Evolutionary conservation across 2,797 vertebrate genomes (phyloP).

Genomic region (Apogon talboti): DNA sequence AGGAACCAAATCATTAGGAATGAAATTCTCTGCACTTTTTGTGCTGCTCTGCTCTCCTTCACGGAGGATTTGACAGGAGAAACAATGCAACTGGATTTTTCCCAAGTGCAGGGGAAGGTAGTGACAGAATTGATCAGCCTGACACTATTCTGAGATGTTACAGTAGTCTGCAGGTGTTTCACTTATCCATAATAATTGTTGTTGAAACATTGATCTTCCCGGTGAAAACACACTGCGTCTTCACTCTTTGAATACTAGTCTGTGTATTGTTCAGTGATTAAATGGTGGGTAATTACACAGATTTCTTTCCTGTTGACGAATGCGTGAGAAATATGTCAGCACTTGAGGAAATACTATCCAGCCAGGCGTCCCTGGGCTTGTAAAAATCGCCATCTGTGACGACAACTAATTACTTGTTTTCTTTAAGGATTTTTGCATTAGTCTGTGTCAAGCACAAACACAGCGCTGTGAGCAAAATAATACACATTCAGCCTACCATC

Average conservation of each 20-base stretch:
- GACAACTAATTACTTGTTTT: slow-evolving; percentile 57
- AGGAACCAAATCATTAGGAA: slow-evolving; percentile 49
- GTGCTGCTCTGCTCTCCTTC: slow-evolving; percentile 30
- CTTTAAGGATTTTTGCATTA: slow-evolving; percentile 54
- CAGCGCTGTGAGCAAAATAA: slow-evolving; percentile 20
- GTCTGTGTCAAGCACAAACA: slow-evolving; percentile 48
- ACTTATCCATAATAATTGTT: slow-evolving; percentile 8
- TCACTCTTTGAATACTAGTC: slow-evolving; percentile 25
- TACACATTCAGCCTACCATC: neutral
- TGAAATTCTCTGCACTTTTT: slow-evolving; percentile 39
- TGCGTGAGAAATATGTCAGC: slow-evolving; percentile 18
- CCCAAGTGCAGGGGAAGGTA: neutral
- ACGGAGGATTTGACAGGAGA: slow-evolving; percentile 40
- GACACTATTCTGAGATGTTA: slow-evolving; percentile 19
- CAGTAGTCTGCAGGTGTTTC: neutral
- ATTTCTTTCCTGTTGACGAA: slow-evolving; percentile 26
- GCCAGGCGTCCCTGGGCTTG: slow-evolving; percentile 9
- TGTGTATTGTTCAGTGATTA: neutral
- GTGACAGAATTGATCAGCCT: slow-evolving; percentile 16
- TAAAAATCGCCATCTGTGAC: slow-evolving; percentile 26
- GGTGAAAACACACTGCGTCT: slow-evolving; percentile 6
- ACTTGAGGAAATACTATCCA: slow-evolving; percentile 23
- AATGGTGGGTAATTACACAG: slow-evolving; percentile 3
- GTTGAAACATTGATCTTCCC: slow-evolving; percentile 25
- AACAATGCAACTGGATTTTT: slow-evolving; percentile 46